Evolutionary conservation across 2,797 vertebrate species (phyloP), one percentile per base, ranked within the genome.

Genomic region (Melanotaenia nigrans): DNA sequence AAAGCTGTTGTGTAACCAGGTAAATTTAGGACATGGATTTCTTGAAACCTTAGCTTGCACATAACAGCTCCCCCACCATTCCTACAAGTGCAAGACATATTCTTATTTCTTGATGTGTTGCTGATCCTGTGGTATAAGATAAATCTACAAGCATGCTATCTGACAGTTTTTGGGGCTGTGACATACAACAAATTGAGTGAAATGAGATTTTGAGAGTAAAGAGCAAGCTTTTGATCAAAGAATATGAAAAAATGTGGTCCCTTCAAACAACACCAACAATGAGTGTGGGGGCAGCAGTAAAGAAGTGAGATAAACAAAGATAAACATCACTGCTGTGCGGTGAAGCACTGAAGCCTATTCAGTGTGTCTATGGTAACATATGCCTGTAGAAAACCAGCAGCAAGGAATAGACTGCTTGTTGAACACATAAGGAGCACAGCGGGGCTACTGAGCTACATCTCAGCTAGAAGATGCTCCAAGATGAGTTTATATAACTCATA

Each of bases 331-430:
- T 32, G 65, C 53, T 36, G 68, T 20, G 45, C 51, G 77, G 53
- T 1, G 68, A 66, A 71, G 76, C 65, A 51, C 20, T 20, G 56
- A 64, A 76, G 74, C 69, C 60, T 77, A 38, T 74, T 81, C 71
- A 61, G 67, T 11, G 83, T 88, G 86, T 73, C 88, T 86, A 90
- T 89, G 78, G 89, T 73, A 90, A 89, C 89, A 72, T 83, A 75
- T 81, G 82, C 55, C 73, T 18, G 61, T 24, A 66, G 56, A 75
- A 79, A 81, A 56, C 56, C 62, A 81, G 81, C 74, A 69, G 75
- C 79, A 65, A 85, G 88, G 83, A 80, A 79, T 82, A 65, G 75
- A 63, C 65, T 30, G 73, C 79, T 80, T 76, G 76, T 81, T 77
- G 78, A 54, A 77, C 83, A 73, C 75, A 40, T 78, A 82, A 57